Percentiles rank a stretch among this genome's conserved stretches.
These are phyloP conservation scores for Caradrina kadenii DNA, from an alignment of 2,888 invertebrate species.

Conservation along the genomic window DNA sequence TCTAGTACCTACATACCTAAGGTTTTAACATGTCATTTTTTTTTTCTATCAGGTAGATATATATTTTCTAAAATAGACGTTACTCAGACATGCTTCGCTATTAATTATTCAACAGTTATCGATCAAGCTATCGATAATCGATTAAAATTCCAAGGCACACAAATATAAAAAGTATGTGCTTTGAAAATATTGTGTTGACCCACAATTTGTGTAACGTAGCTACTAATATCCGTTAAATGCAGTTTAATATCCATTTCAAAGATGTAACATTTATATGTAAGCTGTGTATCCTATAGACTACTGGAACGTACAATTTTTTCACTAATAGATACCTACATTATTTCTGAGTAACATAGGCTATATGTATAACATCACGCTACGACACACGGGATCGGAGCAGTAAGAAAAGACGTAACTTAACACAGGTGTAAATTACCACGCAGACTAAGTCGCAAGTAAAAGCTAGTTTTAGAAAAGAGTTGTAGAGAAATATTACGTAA, in stretches of 20 bases:
- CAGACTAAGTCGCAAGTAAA: no score
- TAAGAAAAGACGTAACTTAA: no score
- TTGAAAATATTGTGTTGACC: slow-evolving; percentile 16
- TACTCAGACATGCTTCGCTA: not conserved
- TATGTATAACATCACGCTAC: no score
- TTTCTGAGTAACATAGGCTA: no score
- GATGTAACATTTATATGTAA: no score
- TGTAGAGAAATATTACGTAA: not conserved
- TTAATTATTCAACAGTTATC: slow-evolving; percentile 15
- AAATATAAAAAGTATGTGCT: slow-evolving; percentile 6
- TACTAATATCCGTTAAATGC: slow-evolving; percentile 13
- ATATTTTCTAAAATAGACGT: not conserved
- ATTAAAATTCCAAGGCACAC: slow-evolving; percentile 18
- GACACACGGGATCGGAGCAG: no score
- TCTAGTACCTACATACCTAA: no score
- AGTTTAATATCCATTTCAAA: slow-evolving; percentile 41
- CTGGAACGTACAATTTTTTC: no score
- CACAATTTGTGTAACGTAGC: slow-evolving; percentile 26
- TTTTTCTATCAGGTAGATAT: not conserved
- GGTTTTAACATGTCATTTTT: not conserved
- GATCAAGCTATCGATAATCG: slow-evolving; percentile 23
- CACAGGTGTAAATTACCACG: no score
- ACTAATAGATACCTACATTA: no score
- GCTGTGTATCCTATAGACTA: no score
- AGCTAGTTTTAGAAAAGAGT: no score